Conservation (phyloP, 2,888 invertebrate species). For the Limnephilus rhombicus region DNA sequence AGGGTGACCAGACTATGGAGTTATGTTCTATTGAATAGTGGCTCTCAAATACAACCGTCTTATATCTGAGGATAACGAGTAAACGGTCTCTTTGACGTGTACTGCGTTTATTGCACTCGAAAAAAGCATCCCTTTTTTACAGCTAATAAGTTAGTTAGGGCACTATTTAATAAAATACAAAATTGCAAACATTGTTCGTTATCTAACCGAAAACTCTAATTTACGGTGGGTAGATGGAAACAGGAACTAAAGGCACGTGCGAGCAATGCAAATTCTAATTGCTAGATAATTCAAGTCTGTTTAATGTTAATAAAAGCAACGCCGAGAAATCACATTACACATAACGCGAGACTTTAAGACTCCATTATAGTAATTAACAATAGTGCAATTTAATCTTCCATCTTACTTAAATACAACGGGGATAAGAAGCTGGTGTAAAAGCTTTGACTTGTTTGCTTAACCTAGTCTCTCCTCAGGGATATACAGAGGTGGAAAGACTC, state of each 20-base stretch:
- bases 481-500: neutral
- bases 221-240: neutral
- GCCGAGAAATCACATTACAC: neutral
- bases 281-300: neutral
- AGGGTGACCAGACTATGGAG: too few relatives aligned
- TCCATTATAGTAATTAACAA: neutral
- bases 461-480: neutral
- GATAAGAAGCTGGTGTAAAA: neutral
- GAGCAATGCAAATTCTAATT: neutral
- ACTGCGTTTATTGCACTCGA: too few relatives aligned
- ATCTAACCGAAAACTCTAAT: neutral
- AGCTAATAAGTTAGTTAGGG: too few relatives aligned
- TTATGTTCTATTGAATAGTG: too few relatives aligned
- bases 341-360: neutral
- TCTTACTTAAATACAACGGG: neutral
- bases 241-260: neutral
- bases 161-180: too few relatives aligned
- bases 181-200: neutral
- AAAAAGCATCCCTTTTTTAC: too few relatives aligned
- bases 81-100: too few relatives aligned
- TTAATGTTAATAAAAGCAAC: neutral
- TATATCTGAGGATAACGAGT: too few relatives aligned
- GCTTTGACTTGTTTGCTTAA: neutral
- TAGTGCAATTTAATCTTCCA: neutral
- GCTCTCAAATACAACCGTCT: too few relatives aligned